phyloP scores from a whole-genome alignment of 2,888 invertebrate species.

The Diaprepes abbreviatus region DNA sequence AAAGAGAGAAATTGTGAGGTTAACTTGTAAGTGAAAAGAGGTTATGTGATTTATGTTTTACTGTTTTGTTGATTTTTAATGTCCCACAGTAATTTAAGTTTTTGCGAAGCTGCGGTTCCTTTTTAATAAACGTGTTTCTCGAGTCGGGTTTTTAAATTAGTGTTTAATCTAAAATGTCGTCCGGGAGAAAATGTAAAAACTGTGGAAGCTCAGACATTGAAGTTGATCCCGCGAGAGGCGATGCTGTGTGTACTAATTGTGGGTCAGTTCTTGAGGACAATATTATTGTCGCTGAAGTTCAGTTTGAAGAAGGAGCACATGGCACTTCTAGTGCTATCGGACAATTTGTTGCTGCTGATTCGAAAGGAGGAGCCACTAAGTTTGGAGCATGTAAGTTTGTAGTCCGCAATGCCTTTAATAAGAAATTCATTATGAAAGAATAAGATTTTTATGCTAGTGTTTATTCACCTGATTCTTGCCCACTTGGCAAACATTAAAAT shows the following conservation, averaged over 20 bases:
- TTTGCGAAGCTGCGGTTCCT: not conserved
- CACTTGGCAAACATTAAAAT: too few relatives aligned
- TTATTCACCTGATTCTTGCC: too few relatives aligned
- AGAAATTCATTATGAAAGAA: too few relatives aligned
- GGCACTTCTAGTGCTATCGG: constrained; percentile 92
- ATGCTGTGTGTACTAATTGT: constrained; percentile 96
- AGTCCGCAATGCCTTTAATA: too few relatives aligned
- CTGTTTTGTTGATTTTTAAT: not conserved
- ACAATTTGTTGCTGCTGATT: constrained; percentile 93
- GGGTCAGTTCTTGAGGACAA: constrained; percentile 97
- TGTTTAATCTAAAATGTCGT: constrained; percentile 63
- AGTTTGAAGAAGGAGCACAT: constrained; percentile 93
- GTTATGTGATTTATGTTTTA: not conserved
- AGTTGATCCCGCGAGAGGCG: constrained; percentile 93
- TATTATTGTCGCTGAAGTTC: constrained; percentile 95
- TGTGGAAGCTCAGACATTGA: constrained; percentile 94
- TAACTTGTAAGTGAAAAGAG: not conserved
- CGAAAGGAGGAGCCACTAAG: constrained; percentile 85
- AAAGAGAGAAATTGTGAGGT: too few relatives aligned
- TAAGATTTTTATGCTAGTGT: too few relatives aligned
- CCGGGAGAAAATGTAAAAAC: constrained; percentile 86
- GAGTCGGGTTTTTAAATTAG: not conserved
- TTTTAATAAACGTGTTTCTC: not conserved
- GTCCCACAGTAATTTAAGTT: not conserved
- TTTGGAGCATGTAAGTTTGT: constrained; percentile 78